Conservation (phyloP, 1,140 invertebrate species). For the Dryas iulia region DNA sequence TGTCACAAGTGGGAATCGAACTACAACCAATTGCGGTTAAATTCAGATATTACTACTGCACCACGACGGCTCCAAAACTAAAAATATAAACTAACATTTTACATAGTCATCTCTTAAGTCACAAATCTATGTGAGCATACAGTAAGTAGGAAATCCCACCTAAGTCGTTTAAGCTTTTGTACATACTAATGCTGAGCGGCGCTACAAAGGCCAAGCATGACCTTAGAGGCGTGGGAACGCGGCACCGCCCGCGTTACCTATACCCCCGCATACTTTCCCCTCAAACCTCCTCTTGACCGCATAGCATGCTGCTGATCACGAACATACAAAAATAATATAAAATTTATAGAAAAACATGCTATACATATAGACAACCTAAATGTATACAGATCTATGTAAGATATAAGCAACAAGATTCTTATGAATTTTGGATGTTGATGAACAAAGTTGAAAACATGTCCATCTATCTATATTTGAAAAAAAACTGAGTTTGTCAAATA, state of each 20-base stretch:
- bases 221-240: conserved; percentile 70
- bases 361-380: neutral
- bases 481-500: too few relatives aligned
- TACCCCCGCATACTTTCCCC: conserved; percentile 25
- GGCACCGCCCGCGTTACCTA: conserved; percentile 39
- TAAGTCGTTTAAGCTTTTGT: conserved; percentile 24
- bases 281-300: conserved; percentile 34
- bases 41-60: too few relatives aligned
- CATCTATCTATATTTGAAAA: too few relatives aligned
- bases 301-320: conserved; percentile 40
- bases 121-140: neutral
- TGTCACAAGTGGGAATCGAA: too few relatives aligned
- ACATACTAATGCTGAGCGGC: conserved; percentile 46
- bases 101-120: neutral
- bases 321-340: conserved; percentile 40
- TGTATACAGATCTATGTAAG: neutral
- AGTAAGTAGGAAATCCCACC: conserved; percentile 20
- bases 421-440: too few relatives aligned
- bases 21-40: too few relatives aligned
- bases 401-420: too few relatives aligned
- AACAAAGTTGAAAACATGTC: too few relatives aligned
- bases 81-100: too few relatives aligned
- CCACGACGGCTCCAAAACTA: too few relatives aligned
- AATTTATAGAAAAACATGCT: conserved; percentile 31
- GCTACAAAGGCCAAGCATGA: conserved; percentile 69